Conservation (phyloP, 2,888 invertebrate species). For the Scotopteryx bipunctaria region DNA sequence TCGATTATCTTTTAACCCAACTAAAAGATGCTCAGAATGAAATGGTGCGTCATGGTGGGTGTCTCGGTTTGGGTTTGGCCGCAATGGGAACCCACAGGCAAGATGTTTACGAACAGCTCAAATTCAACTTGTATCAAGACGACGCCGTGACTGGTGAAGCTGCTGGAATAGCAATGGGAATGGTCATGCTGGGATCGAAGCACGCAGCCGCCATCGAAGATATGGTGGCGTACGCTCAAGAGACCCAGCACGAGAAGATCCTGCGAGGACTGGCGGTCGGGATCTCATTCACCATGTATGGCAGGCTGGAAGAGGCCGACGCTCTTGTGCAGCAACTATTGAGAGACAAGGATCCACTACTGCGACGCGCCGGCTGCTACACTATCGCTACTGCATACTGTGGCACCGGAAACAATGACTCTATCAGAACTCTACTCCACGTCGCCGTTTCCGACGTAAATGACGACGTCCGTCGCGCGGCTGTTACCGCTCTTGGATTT, state of each 20-base stretch:
- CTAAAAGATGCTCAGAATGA: slow-evolving; percentile 98
- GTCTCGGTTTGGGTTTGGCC: slow-evolving; percentile 97
- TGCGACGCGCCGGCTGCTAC: slow-evolving; percentile 98
- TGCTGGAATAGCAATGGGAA: slow-evolving; percentile 99
- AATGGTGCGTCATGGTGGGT: slow-evolving; percentile 98
- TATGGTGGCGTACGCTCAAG: slow-evolving; percentile 97
- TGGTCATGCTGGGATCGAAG: slow-evolving; percentile 99
- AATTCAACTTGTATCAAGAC: slow-evolving; percentile 98
- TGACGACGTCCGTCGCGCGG: slow-evolving; percentile 98
- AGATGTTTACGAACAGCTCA: slow-evolving; percentile 98
- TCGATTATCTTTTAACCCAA: slow-evolving; percentile 97
- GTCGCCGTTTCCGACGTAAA: slow-evolving; percentile 99
- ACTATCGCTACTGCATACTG: slow-evolving; percentile 99
- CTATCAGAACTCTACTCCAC: slow-evolving; percentile 96
- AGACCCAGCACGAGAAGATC: slow-evolving; percentile 99
- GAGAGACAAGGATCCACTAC: slow-evolving; percentile 96
- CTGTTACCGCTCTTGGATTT: slow-evolving; percentile 99
- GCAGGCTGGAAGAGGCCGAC: slow-evolving; percentile 98
- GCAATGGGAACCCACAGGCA: slow-evolving; percentile 98
- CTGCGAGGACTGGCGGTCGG: slow-evolving; percentile 98
- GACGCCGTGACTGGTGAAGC: slow-evolving; percentile 99
- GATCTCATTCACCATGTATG: slow-evolving; percentile 98
- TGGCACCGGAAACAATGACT: slow-evolving; percentile 98
- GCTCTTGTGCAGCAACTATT: slow-evolving; percentile 94
- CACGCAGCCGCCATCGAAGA: slow-evolving; percentile 94